Conservation (phyloP, 2,888 invertebrate genomes). For the Phoenoteleia sp. region DNA sequence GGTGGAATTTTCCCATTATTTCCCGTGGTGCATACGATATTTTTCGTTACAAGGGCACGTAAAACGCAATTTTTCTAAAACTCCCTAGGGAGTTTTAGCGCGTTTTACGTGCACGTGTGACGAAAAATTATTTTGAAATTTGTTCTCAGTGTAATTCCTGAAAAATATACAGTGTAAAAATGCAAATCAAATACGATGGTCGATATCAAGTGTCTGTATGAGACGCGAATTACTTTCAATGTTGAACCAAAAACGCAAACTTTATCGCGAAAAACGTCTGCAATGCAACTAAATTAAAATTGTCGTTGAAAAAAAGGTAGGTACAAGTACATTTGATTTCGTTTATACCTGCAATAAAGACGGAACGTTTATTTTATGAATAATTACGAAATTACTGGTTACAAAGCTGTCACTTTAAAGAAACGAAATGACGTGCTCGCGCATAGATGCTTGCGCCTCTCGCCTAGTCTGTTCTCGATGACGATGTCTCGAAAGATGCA, state of each 20-base stretch:
- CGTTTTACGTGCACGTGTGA: no score
- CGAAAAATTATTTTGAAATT: no score
- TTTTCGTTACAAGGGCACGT: no score
- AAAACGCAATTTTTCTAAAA: no score
- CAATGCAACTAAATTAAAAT: conserved; percentile 10
- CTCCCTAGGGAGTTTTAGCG: no score
- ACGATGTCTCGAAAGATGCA: conserved; percentile 82
- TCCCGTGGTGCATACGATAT: no score
- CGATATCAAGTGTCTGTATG: no score
- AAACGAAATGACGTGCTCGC: conserved; percentile 60
- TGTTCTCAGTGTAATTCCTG: no score
- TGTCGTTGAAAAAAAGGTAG: neutral
- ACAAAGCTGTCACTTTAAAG: conserved; percentile 64
- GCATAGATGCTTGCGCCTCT: conserved; percentile 48
- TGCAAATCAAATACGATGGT: neutral
- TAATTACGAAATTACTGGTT: conserved; percentile 61
- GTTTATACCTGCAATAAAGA: conserved; percentile 38
- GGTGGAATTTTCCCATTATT: no score
- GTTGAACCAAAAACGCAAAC: neutral
- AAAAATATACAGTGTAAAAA: neutral
- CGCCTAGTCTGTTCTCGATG: conserved; percentile 63
- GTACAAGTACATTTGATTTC: conserved; percentile 30
- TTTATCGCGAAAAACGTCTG: neutral
- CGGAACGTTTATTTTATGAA: conserved; percentile 52
- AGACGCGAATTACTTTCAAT: no score